Percentiles rank a stretch among this genome's conserved stretches.
Evolutionary conservation across 2,113 vertebrate species (phyloP).

Genomic region (Lasiurus cinereus): DNA sequence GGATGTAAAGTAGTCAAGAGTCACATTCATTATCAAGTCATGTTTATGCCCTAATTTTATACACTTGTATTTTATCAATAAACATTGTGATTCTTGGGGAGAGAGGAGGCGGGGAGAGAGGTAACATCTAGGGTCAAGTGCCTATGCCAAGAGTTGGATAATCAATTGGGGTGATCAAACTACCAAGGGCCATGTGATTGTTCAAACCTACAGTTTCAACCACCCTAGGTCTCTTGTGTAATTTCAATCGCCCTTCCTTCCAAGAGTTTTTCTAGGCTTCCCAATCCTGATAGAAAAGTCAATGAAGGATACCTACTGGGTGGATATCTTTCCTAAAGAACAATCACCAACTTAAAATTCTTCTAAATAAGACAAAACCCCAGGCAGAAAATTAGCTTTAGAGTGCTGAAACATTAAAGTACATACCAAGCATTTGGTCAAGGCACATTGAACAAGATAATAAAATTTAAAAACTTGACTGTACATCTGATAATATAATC

Average conservation of each 20-base stretch:
- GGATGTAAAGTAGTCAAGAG: constrained; percentile 39
- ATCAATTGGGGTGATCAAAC: constrained; percentile 28
- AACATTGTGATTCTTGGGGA: constrained; percentile 95
- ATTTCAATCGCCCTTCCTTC: constrained; percentile 60
- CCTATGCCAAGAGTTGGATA: constrained; percentile 12
- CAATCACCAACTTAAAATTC: constrained; percentile 35
- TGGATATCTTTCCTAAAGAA: constrained; percentile 17
- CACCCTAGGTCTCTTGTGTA: constrained; percentile 62
- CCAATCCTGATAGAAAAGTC: constrained; percentile 51
- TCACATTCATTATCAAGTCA: constrained; percentile 90
- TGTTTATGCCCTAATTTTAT: constrained; percentile 95
- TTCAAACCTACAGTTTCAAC: constrained; percentile 77
- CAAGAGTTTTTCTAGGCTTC: background rate
- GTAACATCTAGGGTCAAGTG: constrained; percentile 12
- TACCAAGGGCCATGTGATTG: constrained; percentile 66
- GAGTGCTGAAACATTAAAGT: constrained; percentile 39
- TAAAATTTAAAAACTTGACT: background rate
- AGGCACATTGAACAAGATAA: background rate
- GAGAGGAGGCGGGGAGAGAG: background rate
- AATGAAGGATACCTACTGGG: constrained; percentile 60
- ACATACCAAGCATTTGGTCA: background rate
- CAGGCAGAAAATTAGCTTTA: constrained; percentile 51
- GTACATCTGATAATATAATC: background rate
- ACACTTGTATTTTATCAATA: constrained; percentile 95
- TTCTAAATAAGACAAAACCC: constrained; percentile 49